These are phyloP conservation scores for Elysia crispata DNA, from an alignment of 2,888 invertebrate genomes.

Conservation along the genomic window DNA sequence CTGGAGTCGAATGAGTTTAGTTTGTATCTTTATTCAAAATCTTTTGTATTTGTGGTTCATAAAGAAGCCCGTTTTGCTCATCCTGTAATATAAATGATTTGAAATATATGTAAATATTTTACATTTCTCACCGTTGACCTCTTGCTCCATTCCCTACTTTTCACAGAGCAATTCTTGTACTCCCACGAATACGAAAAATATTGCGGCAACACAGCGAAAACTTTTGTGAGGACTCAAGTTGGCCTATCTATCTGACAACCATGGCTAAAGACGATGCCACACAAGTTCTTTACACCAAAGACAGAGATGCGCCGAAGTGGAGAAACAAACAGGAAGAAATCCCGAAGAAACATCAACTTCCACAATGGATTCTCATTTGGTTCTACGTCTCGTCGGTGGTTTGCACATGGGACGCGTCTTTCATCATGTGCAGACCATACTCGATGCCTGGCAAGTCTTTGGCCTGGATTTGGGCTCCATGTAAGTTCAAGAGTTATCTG, in stretches of 20 bases:
- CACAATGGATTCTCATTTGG: slow-evolving; percentile 65
- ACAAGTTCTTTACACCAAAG: background rate
- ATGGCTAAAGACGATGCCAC: background rate
- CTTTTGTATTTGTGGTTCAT: too few relatives aligned
- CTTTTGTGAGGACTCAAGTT: too few relatives aligned
- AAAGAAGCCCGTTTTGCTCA: too few relatives aligned
- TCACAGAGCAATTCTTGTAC: too few relatives aligned
- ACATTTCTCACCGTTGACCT: too few relatives aligned
- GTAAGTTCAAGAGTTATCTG: slow-evolving; percentile 53
- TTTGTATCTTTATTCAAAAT: too few relatives aligned
- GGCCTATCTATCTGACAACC: background rate
- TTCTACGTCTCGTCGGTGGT: slow-evolving; percentile 62
- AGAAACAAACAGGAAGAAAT: background rate
- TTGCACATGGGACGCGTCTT: slow-evolving; percentile 68
- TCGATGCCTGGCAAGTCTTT: slow-evolving; percentile 63
- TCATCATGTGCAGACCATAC: slow-evolving; percentile 66
- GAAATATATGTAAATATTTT: too few relatives aligned
- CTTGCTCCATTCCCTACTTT: too few relatives aligned
- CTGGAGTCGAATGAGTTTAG: too few relatives aligned
- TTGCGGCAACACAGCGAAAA: too few relatives aligned
- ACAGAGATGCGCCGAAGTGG: background rate
- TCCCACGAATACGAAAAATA: too few relatives aligned
- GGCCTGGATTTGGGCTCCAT: slow-evolving; percentile 59
- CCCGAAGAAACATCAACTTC: slow-evolving; percentile 48
- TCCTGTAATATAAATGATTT: too few relatives aligned